phyloP scores from a whole-genome alignment of 2,113 vertebrate species.

The Damaliscus lunatus region DNA sequence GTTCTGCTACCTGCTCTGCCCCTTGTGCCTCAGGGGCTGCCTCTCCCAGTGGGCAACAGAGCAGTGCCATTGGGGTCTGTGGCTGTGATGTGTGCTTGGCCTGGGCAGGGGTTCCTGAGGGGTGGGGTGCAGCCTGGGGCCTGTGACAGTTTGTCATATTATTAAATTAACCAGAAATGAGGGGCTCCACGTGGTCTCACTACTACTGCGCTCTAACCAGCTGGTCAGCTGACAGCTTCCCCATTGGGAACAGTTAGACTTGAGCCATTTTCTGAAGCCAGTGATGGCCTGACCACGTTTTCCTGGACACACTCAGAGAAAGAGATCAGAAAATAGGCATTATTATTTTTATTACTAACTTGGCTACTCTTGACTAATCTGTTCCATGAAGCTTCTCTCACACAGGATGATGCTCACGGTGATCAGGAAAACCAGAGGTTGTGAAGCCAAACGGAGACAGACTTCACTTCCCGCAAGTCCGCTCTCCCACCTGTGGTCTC shows the following conservation, averaged over 20 bases:
- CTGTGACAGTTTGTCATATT: background rate
- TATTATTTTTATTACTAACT: background rate
- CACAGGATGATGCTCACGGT: background rate
- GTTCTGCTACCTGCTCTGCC: background rate
- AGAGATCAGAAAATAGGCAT: background rate
- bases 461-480: background rate
- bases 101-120: too few species aligned
- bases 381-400: background rate
- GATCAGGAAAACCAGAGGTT: background rate
- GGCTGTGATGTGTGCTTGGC: too few species aligned
- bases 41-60: background rate
- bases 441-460: background rate
- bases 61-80: background rate
- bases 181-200: background rate
- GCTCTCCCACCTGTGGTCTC: background rate
- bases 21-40: background rate
- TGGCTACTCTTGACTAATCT: background rate
- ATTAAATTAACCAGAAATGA: background rate
- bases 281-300: background rate
- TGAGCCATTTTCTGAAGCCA: background rate
- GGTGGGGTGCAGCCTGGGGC: background rate
- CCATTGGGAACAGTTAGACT: background rate
- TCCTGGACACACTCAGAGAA: background rate
- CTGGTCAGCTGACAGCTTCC: background rate
- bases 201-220: accelerated